Percentiles rank a stretch among this genome's conserved stretches.
Conservation (phyloP, 2,797 vertebrate species). For the Novumbra hubbsi region DNA sequence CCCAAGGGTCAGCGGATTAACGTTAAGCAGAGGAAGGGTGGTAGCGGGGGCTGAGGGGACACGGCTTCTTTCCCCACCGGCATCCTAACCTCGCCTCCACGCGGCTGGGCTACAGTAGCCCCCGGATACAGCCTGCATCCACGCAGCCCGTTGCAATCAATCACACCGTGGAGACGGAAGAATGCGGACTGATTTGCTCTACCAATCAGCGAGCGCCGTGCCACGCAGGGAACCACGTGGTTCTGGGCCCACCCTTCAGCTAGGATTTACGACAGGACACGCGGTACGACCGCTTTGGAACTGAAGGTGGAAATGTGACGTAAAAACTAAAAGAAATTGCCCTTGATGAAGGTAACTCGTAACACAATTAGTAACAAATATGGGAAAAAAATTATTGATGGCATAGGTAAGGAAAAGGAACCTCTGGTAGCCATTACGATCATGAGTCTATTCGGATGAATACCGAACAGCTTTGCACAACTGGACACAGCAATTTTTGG, state of each 20-base stretch:
- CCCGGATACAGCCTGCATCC: background rate
- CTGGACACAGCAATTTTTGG: no score
- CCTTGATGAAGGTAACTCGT: background rate
- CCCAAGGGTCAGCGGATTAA: conserved; percentile 21
- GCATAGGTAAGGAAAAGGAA: no score
- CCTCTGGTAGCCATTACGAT: no score
- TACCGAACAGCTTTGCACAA: no score
- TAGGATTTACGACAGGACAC: background rate
- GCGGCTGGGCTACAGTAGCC: background rate
- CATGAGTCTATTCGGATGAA: no score
- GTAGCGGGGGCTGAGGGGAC: no score
- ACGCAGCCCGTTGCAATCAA: background rate
- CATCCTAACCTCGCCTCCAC: background rate
- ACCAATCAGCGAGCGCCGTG: background rate
- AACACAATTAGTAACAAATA: no score
- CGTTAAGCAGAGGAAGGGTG: conserved; percentile 5
- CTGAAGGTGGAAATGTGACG: background rate
- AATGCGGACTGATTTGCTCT: conserved; percentile 4
- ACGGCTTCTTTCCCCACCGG: background rate
- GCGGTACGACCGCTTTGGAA: background rate
- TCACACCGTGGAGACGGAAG: background rate
- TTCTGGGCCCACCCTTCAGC: background rate
- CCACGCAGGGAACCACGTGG: background rate
- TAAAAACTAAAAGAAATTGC: background rate
- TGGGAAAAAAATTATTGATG: no score